These are phyloP conservation scores for rat (Rattus norvegicus) DNA, from an alignment of 2,113 vertebrate genomes.

Conservation along the genomic window GRCr8 NC_086023.1:168411001-168411500, in stretches of 20 bases:
- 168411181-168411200: neutral
- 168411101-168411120: neutral
- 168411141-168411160: neutral
- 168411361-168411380: neutral
- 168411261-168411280: accelerated
- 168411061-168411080: too few species aligned
- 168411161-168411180: neutral
- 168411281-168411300: neutral
- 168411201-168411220: neutral
- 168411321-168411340: neutral
- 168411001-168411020: neutral
- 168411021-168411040: neutral
- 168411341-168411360: neutral
- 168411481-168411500: neutral
- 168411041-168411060: neutral
- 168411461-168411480: neutral
- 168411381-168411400: neutral
- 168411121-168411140: neutral
- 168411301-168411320: accelerated
- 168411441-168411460: neutral
- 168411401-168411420: accelerated
- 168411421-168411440: neutral
- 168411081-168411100: neutral
- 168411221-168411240: neutral
- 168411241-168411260: accelerated